Percentiles rank a stretch among this genome's conserved stretches.
Conservation (phyloP, 2,113 vertebrate species). For the Naja naja region DNA sequence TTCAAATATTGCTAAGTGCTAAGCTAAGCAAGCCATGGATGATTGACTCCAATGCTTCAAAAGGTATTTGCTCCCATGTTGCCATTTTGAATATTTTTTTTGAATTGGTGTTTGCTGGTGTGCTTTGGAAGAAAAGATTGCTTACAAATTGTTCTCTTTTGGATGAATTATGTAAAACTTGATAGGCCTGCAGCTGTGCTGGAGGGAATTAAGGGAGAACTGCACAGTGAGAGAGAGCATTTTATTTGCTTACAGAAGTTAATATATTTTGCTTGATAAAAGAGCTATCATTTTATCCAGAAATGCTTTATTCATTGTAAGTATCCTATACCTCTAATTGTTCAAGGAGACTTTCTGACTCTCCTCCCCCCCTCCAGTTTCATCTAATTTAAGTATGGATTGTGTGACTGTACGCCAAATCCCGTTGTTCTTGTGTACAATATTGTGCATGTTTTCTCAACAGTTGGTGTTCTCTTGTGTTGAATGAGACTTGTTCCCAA, state of each 20-base stretch:
- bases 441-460: background rate
- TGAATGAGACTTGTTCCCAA: background rate
- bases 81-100: background rate
- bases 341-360: background rate
- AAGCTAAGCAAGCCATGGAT: background rate
- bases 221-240: background rate
- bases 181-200: background rate
- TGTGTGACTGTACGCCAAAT: background rate
- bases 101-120: background rate
- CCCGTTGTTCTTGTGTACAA: background rate
- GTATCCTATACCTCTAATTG: background rate
- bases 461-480: background rate
- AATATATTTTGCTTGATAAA: background rate
- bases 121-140: background rate
- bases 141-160: background rate
- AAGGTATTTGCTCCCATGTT: background rate
- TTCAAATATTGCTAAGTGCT: background rate
- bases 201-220: background rate
- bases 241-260: background rate
- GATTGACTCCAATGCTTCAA: background rate
- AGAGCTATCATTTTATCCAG: background rate
- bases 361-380: background rate
- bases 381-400: background rate
- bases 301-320: background rate
- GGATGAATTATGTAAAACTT: background rate